These are phyloP conservation scores for Malachius bipustulatus DNA, from an alignment of 2,888 invertebrate species.

Conservation along the genomic window DNA sequence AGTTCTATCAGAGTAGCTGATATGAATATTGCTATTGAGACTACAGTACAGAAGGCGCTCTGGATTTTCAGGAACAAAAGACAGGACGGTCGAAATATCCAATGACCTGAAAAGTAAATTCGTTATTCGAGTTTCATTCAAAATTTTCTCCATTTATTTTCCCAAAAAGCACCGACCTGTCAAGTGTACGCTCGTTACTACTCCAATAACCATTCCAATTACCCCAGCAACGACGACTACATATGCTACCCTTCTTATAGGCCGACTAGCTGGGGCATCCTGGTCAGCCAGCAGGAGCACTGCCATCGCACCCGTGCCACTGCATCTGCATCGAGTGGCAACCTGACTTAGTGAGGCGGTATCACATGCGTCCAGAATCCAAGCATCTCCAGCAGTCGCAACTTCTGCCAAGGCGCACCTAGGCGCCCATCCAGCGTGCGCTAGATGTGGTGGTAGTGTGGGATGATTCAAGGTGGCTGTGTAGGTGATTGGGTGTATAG, in stretches of 20 bases:
- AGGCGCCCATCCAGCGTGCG: slow-evolving; percentile 1
- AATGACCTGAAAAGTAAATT: neutral
- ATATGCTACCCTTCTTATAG: neutral
- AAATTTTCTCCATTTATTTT: too few relatives aligned
- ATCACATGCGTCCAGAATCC: neutral
- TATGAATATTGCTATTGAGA: neutral
- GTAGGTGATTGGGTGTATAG: too few relatives aligned
- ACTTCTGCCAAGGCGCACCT: neutral
- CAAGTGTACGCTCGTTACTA: too few relatives aligned
- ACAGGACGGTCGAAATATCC: neutral
- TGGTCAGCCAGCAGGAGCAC: neutral
- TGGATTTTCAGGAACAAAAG: neutral
- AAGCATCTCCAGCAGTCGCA: neutral
- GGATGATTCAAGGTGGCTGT: too few relatives aligned
- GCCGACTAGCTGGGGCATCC: neutral
- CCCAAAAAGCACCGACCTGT: too few relatives aligned
- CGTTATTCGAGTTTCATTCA: too few relatives aligned
- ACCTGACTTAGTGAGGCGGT: neutral
- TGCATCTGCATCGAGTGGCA: neutral
- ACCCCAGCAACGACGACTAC: neutral
- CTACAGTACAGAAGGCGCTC: neutral
- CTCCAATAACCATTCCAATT: neutral
- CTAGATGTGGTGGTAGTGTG: too few relatives aligned
- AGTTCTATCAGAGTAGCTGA: neutral
- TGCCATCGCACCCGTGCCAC: neutral